Evolutionary conservation across 2,888 invertebrate genomes (phyloP).

Genomic region (Homarus gammarus): DNA sequence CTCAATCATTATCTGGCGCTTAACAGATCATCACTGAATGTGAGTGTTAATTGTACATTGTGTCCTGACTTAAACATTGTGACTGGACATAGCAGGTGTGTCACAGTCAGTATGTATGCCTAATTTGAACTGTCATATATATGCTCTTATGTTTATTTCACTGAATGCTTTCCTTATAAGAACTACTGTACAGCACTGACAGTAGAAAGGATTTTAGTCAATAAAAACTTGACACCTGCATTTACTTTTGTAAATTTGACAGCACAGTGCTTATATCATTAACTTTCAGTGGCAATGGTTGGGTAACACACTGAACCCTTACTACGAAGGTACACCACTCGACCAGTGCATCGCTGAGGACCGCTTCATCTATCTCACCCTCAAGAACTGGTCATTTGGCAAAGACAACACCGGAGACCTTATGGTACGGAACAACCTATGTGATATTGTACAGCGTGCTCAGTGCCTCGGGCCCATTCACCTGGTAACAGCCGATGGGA

Average conservation of each 20-base stretch:
- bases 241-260: too few relatives aligned
- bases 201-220: too few relatives aligned
- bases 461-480: conserved; percentile 81
- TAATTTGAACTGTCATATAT: too few relatives aligned
- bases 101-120: too few relatives aligned
- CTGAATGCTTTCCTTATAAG: too few relatives aligned
- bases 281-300: conserved; percentile 89
- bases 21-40: conserved; percentile 81
- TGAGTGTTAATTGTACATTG: conserved; percentile 78
- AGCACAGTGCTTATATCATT: too few relatives aligned
- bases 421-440: conserved; percentile 80
- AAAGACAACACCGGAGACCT: conserved; percentile 91
- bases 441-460: background rate
- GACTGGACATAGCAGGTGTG: too few relatives aligned
- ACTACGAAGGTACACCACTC: conserved; percentile 91
- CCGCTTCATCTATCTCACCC: conserved; percentile 88
- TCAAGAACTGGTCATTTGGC: conserved; percentile 92
- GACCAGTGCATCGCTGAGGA: conserved; percentile 90
- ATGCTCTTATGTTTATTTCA: too few relatives aligned
- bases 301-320: conserved; percentile 93
- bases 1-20: conserved; percentile 87
- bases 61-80: too few relatives aligned
- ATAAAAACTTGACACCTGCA: too few relatives aligned
- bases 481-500: conserved; percentile 93
- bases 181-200: too few relatives aligned